Evolutionary conservation across 2,113 vertebrate genomes (phyloP).

Genomic region (Dromiciops gliroides): DNA sequence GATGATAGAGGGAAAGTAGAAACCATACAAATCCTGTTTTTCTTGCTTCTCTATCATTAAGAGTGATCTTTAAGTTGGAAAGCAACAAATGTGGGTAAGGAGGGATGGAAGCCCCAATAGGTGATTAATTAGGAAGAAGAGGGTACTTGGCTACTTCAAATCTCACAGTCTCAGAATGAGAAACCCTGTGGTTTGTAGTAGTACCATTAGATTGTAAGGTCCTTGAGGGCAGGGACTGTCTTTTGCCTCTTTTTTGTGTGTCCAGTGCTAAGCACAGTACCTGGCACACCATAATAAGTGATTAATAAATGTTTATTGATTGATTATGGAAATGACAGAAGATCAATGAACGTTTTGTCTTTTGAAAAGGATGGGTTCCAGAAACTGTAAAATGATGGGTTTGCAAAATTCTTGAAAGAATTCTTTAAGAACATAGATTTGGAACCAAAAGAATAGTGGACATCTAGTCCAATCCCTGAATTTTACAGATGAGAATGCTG

Average conservation of each 20-base stretch:
- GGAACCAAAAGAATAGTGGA: neutral
- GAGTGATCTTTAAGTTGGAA: neutral
- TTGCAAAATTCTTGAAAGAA: conserved; percentile 49
- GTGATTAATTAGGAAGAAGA: neutral
- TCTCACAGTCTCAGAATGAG: neutral
- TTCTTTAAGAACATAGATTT: conserved; percentile 12
- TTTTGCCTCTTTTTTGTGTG: neutral
- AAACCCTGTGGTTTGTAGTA: neutral
- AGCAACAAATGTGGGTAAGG: neutral
- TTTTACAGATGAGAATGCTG: neutral
- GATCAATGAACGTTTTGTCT: conserved; percentile 13
- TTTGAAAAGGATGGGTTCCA: conserved; percentile 40
- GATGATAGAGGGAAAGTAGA: neutral
- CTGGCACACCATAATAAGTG: neutral
- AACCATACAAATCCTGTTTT: neutral
- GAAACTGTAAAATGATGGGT: neutral
- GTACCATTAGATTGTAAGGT: neutral
- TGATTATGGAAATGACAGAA: neutral
- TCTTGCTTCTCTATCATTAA: neutral
- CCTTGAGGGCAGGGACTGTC: neutral
- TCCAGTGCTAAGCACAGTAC: neutral
- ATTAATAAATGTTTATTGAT: neutral
- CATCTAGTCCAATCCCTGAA: neutral
- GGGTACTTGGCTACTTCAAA: neutral
- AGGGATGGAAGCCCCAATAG: neutral